phyloP scores from a whole-genome alignment of 1,140 invertebrate genomes.

The Carposina sasakii region DNA sequence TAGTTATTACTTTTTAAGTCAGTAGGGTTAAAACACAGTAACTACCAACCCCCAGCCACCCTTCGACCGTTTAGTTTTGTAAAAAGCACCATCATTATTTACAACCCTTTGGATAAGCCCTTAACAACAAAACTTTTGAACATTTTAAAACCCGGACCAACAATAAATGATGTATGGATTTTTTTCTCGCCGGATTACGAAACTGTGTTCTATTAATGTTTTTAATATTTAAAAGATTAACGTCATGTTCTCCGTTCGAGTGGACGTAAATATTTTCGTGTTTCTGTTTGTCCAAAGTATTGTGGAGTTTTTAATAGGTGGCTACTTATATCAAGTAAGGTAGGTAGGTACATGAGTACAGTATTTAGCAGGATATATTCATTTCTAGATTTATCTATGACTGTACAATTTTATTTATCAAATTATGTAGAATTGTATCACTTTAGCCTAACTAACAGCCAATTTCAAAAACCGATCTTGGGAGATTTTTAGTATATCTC shows the following conservation, averaged over 20 bases:
- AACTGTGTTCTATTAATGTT: conserved; percentile 55
- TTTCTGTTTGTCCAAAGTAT: conserved; percentile 43
- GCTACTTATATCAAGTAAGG: no score
- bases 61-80: conserved; percentile 58
- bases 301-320: conserved; percentile 23
- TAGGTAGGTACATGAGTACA: no score
- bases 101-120: conserved; percentile 63
- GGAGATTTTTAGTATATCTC: no score
- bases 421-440: no score
- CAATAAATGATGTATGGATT: conserved; percentile 55
- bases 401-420: no score
- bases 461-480: no score
- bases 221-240: conserved; percentile 70
- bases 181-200: conserved; percentile 52
- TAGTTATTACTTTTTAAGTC: no score
- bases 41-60: no score
- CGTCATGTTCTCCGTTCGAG: conserved; percentile 49
- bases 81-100: conserved; percentile 66
- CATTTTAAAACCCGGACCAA: conserved; percentile 60
- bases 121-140: conserved; percentile 66
- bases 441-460: no score
- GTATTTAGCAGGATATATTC: no score
- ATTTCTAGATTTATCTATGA: no score
- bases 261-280: conserved; percentile 56
- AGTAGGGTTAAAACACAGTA: no score